Conservation (phyloP, 2,888 invertebrate genomes). For the Synanthedon vespiformis region DNA sequence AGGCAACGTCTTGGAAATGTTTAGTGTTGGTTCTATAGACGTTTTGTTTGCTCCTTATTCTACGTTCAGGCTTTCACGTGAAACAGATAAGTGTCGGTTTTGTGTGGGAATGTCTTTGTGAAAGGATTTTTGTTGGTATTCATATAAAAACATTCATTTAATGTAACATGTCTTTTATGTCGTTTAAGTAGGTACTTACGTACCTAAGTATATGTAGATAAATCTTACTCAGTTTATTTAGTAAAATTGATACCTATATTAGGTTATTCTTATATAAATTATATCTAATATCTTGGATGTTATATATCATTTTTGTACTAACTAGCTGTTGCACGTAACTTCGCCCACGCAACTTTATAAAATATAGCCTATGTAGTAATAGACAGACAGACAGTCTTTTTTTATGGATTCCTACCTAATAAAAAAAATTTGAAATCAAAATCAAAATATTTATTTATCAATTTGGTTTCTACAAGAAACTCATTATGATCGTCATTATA, state of each 20-base stretch:
- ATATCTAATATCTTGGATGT: too few species aligned
- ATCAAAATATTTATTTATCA: too few species aligned
- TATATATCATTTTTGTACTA: too few species aligned
- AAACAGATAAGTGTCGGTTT: constrained; percentile 24
- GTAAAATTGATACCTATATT: background rate
- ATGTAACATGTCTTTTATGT: background rate
- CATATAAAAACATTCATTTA: background rate
- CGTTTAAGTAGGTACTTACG: background rate
- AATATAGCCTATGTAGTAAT: too few species aligned
- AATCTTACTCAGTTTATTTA: background rate
- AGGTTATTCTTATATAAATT: background rate
- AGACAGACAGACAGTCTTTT: too few species aligned
- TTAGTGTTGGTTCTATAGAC: constrained; percentile 54
- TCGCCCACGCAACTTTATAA: too few species aligned
- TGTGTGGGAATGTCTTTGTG: constrained; percentile 9
- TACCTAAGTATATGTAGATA: background rate
- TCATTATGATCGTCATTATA: too few species aligned
- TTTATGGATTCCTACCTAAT: too few species aligned
- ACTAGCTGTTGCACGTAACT: too few species aligned
- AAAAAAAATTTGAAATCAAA: too few species aligned
- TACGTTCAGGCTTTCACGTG: constrained; percentile 34
- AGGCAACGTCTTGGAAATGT: constrained; percentile 59
- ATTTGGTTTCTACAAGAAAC: too few species aligned
- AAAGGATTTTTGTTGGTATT: background rate
- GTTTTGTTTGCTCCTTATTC: constrained; percentile 57